A percentile compares a stretch with the other conserved stretches of the same genome.
Conservation (phyloP, 2,888 invertebrate species). For the Drosophila mayaguana region DNA sequence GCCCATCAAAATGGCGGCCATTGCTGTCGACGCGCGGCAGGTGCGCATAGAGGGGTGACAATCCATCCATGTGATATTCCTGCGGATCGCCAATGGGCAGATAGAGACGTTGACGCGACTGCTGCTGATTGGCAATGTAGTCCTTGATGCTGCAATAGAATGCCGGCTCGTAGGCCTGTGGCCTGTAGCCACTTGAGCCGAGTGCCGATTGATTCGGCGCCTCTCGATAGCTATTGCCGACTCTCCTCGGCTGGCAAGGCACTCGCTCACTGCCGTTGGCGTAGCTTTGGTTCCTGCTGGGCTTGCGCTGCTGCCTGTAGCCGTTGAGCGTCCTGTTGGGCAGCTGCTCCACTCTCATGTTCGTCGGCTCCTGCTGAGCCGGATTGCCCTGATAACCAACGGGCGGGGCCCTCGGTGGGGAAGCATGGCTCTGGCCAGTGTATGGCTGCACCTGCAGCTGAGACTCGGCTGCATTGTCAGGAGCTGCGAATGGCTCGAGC, state of each 20-base stretch:
- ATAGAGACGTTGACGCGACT: not conserved
- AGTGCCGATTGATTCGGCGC: not conserved
- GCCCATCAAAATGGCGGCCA: slow-evolving; percentile 4
- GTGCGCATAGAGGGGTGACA: slow-evolving; percentile 4
- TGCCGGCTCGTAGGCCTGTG: not conserved
- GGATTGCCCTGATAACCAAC: not conserved
- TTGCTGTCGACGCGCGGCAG: slow-evolving; percentile 23
- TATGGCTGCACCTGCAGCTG: not conserved
- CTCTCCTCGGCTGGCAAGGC: slow-evolving; percentile 1
- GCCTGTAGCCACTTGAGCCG: not conserved
- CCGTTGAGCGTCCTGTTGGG: slow-evolving; percentile 7
- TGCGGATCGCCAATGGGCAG: not conserved
- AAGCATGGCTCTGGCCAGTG: not conserved
- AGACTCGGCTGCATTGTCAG: not conserved
- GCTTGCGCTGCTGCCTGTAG: slow-evolving; percentile 7
- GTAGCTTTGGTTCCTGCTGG: not conserved
- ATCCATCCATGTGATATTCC: not conserved
- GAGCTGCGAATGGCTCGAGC: not conserved
- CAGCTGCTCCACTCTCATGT: slow-evolving; percentile 1
- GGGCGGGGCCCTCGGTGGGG: not conserved
- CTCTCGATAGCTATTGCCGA: not conserved
- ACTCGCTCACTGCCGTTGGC: not conserved
- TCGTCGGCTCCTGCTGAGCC: not conserved
- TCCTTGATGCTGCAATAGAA: not conserved
- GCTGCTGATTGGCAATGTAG: not conserved